A percentile compares a stretch with the other conserved stretches of the same genome.
Conservation (phyloP, 2,888 invertebrate genomes). For the Ellobium chinense region DNA sequence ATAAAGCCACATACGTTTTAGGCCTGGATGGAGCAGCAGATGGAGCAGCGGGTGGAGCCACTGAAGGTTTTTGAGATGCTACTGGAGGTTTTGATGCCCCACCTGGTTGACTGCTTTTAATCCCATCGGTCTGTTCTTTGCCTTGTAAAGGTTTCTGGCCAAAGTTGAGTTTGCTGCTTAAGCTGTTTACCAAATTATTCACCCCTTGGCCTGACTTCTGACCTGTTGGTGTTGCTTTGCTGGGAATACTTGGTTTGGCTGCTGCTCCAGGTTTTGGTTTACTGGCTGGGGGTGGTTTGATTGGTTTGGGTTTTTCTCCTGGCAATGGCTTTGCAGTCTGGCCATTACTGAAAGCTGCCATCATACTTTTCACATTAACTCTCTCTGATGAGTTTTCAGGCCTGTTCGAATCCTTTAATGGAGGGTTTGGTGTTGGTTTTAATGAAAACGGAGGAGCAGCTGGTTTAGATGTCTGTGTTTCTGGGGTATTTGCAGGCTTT, state of each 20-base stretch:
- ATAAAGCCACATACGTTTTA: constrained; percentile 47
- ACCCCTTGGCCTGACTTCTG: constrained; percentile 31
- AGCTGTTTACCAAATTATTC: constrained; percentile 24
- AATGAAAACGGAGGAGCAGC: not conserved
- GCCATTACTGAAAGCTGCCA: not conserved
- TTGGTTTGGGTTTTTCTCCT: not conserved
- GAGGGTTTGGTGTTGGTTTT: constrained; percentile 7
- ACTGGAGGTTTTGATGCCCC: not conserved
- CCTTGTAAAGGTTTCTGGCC: not conserved
- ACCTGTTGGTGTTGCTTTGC: constrained; percentile 29
- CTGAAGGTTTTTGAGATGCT: not conserved
- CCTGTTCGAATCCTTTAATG: not conserved
- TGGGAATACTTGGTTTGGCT: constrained; percentile 11
- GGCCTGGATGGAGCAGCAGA: not conserved
- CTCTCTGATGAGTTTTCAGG: constrained; percentile 1
- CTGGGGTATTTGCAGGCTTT: not conserved
- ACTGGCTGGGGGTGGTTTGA: not conserved
- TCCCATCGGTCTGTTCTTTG: not conserved
- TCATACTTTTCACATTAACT: not conserved
- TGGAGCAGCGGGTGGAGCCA: not conserved
- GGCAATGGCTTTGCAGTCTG: not conserved
- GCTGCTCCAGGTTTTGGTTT: constrained; percentile 39
- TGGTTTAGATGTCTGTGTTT: not conserved
- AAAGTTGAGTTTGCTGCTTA: constrained; percentile 41
- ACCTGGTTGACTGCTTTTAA: not conserved